Conservation (phyloP, 2,113 vertebrate genomes). For the Cyrtonyx montezumae region DNA sequence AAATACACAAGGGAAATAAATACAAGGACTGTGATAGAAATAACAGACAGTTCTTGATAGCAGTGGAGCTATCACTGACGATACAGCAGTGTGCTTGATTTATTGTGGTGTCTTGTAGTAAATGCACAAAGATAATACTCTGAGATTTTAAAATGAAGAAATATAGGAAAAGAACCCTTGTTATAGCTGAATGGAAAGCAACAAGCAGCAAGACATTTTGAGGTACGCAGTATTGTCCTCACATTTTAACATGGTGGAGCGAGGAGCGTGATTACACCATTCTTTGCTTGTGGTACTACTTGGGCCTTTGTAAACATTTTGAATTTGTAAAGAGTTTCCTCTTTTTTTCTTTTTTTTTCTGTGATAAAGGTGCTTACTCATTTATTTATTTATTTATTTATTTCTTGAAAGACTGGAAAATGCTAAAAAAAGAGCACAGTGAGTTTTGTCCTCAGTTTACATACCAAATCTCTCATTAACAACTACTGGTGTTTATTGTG, state of each 20-base stretch:
- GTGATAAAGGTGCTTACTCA: neutral
- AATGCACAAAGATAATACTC: neutral
- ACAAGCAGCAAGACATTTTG: neutral
- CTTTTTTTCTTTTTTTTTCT: neutral
- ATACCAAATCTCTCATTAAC: neutral
- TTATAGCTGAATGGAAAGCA: neutral
- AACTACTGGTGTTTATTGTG: neutral
- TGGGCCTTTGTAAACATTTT: neutral
- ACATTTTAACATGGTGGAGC: neutral
- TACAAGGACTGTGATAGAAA: slow-evolving; percentile 2
- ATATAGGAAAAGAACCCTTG: neutral
- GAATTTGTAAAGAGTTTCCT: neutral
- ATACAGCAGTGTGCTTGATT: slow-evolving; percentile 7
- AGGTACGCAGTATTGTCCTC: neutral
- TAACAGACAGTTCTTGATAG: slow-evolving; percentile 21
- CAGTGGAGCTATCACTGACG: neutral
- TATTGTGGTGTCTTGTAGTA: neutral
- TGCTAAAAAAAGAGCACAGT: neutral
- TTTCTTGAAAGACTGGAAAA: neutral
- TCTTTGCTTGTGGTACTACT: neutral
- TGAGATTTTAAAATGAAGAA: neutral
- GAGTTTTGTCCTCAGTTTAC: neutral
- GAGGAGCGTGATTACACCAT: neutral
- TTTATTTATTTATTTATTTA: accelerated
- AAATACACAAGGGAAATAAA: slow-evolving; percentile 57